Evolutionary conservation across 2,113 vertebrate species (phyloP).

Genomic region (Esox niger): DNA sequence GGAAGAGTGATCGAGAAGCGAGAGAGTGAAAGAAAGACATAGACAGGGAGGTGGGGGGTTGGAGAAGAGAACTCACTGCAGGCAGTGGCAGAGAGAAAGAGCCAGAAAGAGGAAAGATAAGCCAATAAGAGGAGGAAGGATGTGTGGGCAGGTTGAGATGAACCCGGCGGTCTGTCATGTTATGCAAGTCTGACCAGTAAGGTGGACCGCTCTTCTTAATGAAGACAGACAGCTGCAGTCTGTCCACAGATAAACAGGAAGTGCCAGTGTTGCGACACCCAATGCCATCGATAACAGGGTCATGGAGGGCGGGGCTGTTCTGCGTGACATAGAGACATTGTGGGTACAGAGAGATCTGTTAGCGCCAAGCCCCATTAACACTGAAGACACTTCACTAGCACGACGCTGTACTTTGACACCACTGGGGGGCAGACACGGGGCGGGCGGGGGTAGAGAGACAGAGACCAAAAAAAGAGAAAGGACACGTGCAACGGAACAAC

Average conservation of each 20-base stretch:
- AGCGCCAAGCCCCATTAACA: constrained; percentile 57
- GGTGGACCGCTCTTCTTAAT: constrained; percentile 42
- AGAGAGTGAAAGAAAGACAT: constrained; percentile 38
- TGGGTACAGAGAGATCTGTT: constrained; percentile 38
- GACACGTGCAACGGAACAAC: no score
- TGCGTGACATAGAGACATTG: constrained; percentile 17
- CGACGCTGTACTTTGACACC: constrained; percentile 1
- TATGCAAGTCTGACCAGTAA: neutral
- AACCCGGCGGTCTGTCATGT: neutral
- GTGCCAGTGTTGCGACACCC: constrained; percentile 51
- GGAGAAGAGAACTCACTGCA: neutral
- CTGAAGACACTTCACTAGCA: constrained; percentile 41
- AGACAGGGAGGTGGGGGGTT: constrained; percentile 29
- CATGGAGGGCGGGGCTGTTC: neutral
- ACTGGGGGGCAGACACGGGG: constrained; percentile 9
- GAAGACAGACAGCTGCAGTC: constrained; percentile 63
- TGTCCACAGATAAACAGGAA: constrained; percentile 51
- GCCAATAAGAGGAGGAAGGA: constrained; percentile 34
- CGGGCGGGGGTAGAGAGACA: neutral
- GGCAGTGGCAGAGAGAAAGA: neutral
- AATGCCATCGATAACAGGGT: constrained; percentile 34
- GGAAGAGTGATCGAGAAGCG: constrained; percentile 11
- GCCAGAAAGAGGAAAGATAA: constrained; percentile 4
- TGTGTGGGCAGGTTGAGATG: constrained; percentile 1
- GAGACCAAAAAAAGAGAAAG: neutral